Evolutionary conservation across 1,140 invertebrate genomes (phyloP).

Genomic region (Drosophila melanogaster): DNA sequence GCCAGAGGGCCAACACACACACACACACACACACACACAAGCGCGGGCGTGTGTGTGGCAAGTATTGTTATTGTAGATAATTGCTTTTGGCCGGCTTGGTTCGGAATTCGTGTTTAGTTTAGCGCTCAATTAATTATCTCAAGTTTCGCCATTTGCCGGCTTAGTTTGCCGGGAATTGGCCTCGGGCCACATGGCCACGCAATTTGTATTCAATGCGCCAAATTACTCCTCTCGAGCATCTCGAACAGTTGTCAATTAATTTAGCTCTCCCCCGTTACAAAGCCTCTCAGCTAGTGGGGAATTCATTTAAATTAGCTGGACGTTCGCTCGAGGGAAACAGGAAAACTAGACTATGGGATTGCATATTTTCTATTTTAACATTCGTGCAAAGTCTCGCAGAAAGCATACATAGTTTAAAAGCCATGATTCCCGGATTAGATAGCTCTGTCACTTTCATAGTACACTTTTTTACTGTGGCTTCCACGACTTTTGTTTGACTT

Average conservation of each 20-base stretch:
- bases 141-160: constrained; percentile 73
- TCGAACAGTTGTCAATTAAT: constrained; percentile 51
- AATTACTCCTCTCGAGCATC: constrained; percentile 39
- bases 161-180: constrained; percentile 49
- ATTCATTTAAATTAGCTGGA: constrained; percentile 20
- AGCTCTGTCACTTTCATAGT: too few relatives aligned
- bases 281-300: background rate
- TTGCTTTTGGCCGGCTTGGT: constrained; percentile 58
- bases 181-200: constrained; percentile 39
- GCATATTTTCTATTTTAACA: too few relatives aligned
- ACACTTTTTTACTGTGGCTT: background rate
- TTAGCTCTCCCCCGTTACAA: constrained; percentile 14
- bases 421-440: too few relatives aligned
- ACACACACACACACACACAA: constrained; percentile 4
- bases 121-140: constrained; percentile 81
- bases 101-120: constrained; percentile 73
- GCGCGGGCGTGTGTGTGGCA: constrained; percentile 6
- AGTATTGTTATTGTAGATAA: constrained; percentile 72
- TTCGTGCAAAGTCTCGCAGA: too few relatives aligned
- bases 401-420: too few relatives aligned
- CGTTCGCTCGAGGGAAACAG: background rate
- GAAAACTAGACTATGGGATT: background rate
- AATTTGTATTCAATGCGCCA: constrained; percentile 71
- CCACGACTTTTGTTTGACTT: background rate
- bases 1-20: constrained; percentile 4